Evolutionary conservation across 1,140 invertebrate species (phyloP), one percentile per base, ranked within the genome.

Genomic region (Radopholus similis): DNA sequence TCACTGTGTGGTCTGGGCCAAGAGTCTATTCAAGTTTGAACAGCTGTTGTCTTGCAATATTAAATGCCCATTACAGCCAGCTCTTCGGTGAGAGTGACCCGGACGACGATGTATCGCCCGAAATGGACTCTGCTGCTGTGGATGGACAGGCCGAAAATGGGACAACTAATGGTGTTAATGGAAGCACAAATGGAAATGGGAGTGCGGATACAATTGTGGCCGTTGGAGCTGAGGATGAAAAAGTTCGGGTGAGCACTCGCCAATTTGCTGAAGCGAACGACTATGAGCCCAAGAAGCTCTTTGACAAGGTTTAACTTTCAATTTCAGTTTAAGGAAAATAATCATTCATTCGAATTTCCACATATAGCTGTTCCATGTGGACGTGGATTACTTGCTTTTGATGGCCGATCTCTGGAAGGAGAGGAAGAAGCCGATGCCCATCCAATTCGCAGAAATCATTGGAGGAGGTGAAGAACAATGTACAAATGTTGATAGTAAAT

Each of bases 1-100:
- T 75, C 96, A 99, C 84, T 99, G 96, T 82, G 94, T 99, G 77
- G 93, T 98, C 2, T 99, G 96, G 96, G 90, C 93, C 0, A 99
- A 99, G 83, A 93, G 96, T 87, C 86, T 99, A 15, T 98, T 97
- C 83, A 97, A 97, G 90, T 92, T 86, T 87, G 26, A n/a, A 13
- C 4, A 49, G 13, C n/a, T 26, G 35, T 64, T 4, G 18, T 23
- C 1, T 55, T 60, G 47, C 18, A 30, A 57, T 9, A 37, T 38
- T 51, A 38, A 38, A 40, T 55, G 23, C 35, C 53, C 9, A 77
- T 83, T 85, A 68, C 77, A 93, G 90, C 86, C 96, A 98, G 85
- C 85, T 99, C 3, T 99, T 97, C 87, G 96, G 95, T 2, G 92
- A 97, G 85, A 89, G 89, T 66, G 91, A 95, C 85, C 89, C 90